Evolutionary conservation across 2,888 invertebrate genomes (phyloP).

Genomic region (Beris morrisii): DNA sequence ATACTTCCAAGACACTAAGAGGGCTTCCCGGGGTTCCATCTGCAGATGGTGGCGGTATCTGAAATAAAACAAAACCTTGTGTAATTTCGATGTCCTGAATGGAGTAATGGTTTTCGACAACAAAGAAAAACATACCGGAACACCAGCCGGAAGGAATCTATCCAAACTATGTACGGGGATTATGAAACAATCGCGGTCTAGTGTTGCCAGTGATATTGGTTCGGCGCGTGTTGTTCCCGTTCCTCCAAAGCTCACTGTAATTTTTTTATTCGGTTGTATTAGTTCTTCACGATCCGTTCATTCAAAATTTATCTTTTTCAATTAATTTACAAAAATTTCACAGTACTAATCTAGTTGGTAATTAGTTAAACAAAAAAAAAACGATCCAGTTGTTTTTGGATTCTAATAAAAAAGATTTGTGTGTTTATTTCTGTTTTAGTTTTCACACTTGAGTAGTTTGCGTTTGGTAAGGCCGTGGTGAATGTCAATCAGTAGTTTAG

Average conservation of each 20-base stretch:
- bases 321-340: background rate
- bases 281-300: background rate
- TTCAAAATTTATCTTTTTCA: background rate
- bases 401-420: background rate
- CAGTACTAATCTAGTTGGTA: background rate
- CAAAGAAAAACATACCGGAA: constrained; percentile 58
- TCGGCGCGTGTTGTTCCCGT: constrained; percentile 58
- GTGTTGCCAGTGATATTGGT: constrained; percentile 76
- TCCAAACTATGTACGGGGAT: constrained; percentile 87
- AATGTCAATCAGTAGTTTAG: too few relatives aligned
- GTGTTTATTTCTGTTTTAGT: background rate
- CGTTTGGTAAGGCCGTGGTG: too few relatives aligned
- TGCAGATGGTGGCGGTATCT: constrained; percentile 67
- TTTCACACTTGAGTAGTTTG: too few relatives aligned
- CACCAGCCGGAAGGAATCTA: constrained; percentile 86
- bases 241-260: constrained; percentile 52
- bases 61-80: constrained; percentile 37
- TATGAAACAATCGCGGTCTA: constrained; percentile 90
- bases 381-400: background rate
- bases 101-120: too few relatives aligned
- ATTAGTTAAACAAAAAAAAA: background rate
- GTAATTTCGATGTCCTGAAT: too few relatives aligned
- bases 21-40: constrained; percentile 60
- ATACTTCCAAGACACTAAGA: constrained; percentile 77
- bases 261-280: constrained; percentile 12